A percentile compares a stretch with the other conserved stretches of the same genome.
Evolutionary conservation across 2,888 invertebrate species (phyloP).

Genomic region (Iphiclides podalirius): DNA sequence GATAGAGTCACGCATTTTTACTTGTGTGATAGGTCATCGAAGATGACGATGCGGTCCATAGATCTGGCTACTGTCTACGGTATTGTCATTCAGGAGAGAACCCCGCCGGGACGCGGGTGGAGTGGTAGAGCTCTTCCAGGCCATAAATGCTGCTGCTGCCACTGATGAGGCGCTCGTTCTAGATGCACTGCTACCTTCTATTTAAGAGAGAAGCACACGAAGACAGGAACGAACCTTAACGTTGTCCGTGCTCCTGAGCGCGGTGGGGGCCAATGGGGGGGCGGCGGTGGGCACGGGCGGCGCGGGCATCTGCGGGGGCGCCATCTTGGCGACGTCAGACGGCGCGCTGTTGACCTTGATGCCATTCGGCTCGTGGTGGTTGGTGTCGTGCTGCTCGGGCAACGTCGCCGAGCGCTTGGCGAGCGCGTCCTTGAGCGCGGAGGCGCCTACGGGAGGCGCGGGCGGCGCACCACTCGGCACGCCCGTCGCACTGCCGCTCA

Average conservation of each 20-base stretch:
- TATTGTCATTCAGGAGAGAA: too few species aligned
- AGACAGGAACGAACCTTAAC: constrained; percentile 68
- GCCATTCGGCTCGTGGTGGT: constrained; percentile 75
- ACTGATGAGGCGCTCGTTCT: too few species aligned
- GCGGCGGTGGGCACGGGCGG: constrained; percentile 67
- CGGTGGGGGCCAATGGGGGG: constrained; percentile 49
- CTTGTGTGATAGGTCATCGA: too few species aligned
- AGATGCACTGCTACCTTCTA: too few species aligned
- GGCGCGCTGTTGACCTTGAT: constrained; percentile 68
- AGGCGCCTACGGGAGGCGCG: constrained; percentile 68
- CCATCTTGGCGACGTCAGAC: constrained; percentile 57
- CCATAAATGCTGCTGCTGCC: too few species aligned
- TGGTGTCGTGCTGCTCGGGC: constrained; percentile 67
- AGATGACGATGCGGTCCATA: too few species aligned
- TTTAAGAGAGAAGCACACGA: too few species aligned
- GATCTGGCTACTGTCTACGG: too few species aligned
- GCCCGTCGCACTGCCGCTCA: constrained; percentile 68
- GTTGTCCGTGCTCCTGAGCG: constrained; percentile 70
- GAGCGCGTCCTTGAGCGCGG: constrained; percentile 74
- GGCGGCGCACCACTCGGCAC: constrained; percentile 64
- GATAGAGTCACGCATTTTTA: too few species aligned
- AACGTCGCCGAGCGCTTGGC: constrained; percentile 68
- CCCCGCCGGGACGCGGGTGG: too few species aligned
- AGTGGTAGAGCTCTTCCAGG: too few species aligned
- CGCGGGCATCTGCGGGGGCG: constrained; percentile 66